A percentile compares a stretch with the other conserved stretches of the same genome.
These are phyloP conservation scores for Lycorma delicatula DNA, from an alignment of 1,140 invertebrate species.

Conservation along the genomic window DNA sequence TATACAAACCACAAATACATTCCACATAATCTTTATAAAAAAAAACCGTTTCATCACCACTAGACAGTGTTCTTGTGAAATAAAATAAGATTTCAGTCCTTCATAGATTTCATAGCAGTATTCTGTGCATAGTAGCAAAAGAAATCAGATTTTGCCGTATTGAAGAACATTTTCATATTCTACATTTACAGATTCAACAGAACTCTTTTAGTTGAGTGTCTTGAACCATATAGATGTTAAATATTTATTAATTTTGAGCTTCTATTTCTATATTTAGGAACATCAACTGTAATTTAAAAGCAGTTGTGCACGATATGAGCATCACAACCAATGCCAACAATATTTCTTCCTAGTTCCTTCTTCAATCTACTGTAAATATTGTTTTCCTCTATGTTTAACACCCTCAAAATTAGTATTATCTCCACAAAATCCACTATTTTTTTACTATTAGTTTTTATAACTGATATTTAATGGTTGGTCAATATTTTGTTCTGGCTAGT, in stretches of 20 bases:
- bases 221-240: slow-evolving; percentile 32
- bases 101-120: slow-evolving; percentile 18
- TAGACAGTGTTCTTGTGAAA: slow-evolving; percentile 13
- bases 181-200: slow-evolving; percentile 20
- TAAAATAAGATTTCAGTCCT: slow-evolving; percentile 22
- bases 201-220: slow-evolving; percentile 27
- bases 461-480: slow-evolving; percentile 1
- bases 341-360: slow-evolving; percentile 20
- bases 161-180: slow-evolving; percentile 27
- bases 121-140: slow-evolving; percentile 24
- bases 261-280: slow-evolving; percentile 29
- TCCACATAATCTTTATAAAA: slow-evolving; percentile 10
- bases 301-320: slow-evolving; percentile 31
- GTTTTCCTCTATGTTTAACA: slow-evolving; percentile 22
- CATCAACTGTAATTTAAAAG: slow-evolving; percentile 22
- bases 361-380: slow-evolving; percentile 26
- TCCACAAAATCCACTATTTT: slow-evolving; percentile 30
- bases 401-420: slow-evolving; percentile 32
- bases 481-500: no score
- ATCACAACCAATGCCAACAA: slow-evolving; percentile 26
- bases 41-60: slow-evolving; percentile 21
- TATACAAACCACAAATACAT: slow-evolving; percentile 17
- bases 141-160: slow-evolving; percentile 28
- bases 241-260: slow-evolving; percentile 30
- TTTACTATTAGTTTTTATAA: slow-evolving; percentile 18